These are phyloP conservation scores for Ammodytes dubius DNA, from an alignment of 2,113 vertebrate genomes.

Conservation along the genomic window DNA sequence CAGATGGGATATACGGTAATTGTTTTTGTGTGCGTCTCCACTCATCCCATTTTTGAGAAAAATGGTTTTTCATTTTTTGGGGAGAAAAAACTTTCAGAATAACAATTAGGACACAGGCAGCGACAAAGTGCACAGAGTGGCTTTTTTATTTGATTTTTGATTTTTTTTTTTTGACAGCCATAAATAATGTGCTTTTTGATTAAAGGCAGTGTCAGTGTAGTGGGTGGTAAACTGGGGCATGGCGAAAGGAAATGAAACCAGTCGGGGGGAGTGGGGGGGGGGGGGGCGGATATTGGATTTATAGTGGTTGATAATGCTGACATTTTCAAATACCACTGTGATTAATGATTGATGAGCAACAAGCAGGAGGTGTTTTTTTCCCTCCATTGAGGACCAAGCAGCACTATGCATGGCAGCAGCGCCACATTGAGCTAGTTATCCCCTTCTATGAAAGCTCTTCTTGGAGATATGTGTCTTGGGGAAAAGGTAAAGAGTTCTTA, in stretches of 20 bases:
- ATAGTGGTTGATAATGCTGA: conserved; percentile 64
- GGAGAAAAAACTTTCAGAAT: conserved; percentile 32
- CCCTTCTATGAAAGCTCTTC: conserved; percentile 13
- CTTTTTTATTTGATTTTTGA: no score
- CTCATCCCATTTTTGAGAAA: conserved; percentile 28
- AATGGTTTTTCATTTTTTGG: conserved; percentile 9
- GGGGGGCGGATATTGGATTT: conserved; percentile 55
- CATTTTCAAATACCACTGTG: conserved; percentile 72
- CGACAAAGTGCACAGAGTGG: neutral
- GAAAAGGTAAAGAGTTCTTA: neutral
- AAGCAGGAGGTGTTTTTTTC: conserved; percentile 68
- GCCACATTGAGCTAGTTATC: conserved; percentile 13
- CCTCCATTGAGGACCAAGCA: conserved; percentile 20
- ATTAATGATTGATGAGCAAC: conserved; percentile 78
- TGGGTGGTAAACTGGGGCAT: conserved; percentile 55
- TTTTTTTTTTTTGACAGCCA: neutral
- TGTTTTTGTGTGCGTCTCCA: conserved; percentile 38
- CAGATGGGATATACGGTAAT: conserved; percentile 31
- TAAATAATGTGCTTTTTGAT: conserved; percentile 35
- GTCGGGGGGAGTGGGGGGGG: conserved; percentile 42
- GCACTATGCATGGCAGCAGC: neutral
- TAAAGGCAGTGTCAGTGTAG: conserved; percentile 13
- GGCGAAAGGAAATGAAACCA: conserved; percentile 45
- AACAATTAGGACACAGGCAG: conserved; percentile 5
- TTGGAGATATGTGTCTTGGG: conserved; percentile 10